Base-by-base conservation (phyloP, 2,113 vertebrate genomes). In the Amblyopsis rosae region DNA sequence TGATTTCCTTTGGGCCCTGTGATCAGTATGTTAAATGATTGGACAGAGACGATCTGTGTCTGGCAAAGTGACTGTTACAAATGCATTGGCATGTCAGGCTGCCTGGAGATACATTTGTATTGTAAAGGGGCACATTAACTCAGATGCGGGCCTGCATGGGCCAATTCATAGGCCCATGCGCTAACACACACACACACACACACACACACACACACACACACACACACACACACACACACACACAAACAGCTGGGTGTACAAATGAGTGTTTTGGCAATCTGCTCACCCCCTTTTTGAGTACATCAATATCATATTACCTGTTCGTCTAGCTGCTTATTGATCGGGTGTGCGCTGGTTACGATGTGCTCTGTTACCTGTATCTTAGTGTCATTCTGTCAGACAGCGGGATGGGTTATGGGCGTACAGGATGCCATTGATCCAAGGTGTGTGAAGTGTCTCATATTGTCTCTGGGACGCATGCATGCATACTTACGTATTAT, bases 301-400 rank as follows among this genome's bases (percentile, higher is more conserved):
- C 83, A 82, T 93, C 90, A 90, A 92, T 93, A 92, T 88, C 83
- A 88, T 91, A 93, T 93, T 88, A 90, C 85, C 69, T 86, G 84
- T 82, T 86, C 83, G 85, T 86, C 89, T 85, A 70, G 86, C 76
- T 73, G 70, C 75, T 41, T 89, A 93, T 93, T 92, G 90, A 92
- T 93, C 88, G 73, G 6, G 73, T 86, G 73, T 87, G 86, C 56
- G 59, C 78, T 70, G 86, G 78, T 90, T 89, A 88, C 80, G 80
- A 86, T 87, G 76, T 74, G 81, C 73, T 82, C 84, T 86, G 90
- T 89, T 91, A 89, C 80, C 81, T 76, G 81, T 48, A 68, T 19
- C 79, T 82, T 74, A 77, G 83, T 82, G 82, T 85, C 80, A 69
- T 51, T 16, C 47, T 67, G 81, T 82, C 72, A 79, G 72, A 73